A percentile compares a stretch with the other conserved stretches of the same genome.
Evolutionary conservation across 2,888 invertebrate genomes (phyloP).

Genomic region (Drosophila falleni): DNA sequence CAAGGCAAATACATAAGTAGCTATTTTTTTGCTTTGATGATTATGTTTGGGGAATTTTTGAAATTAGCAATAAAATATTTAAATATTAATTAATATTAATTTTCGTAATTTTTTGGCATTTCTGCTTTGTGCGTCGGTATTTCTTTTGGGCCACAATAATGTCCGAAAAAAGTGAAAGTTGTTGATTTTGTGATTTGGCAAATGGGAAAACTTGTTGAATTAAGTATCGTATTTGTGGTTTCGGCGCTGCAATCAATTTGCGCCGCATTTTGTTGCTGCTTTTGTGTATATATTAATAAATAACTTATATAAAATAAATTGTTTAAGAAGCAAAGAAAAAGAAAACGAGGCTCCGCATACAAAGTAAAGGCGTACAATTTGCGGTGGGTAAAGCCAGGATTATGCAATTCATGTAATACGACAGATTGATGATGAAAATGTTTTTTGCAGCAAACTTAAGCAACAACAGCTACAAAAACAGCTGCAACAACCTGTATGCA

Average conservation of each 20-base stretch:
- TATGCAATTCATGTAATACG: slow-evolving; percentile 42
- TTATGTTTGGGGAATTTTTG: slow-evolving; percentile 14
- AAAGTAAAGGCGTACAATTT: slow-evolving; percentile 35
- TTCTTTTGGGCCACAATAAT: slow-evolving; percentile 5
- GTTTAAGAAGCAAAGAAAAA: slow-evolving; percentile 51
- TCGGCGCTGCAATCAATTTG: slow-evolving; percentile 58
- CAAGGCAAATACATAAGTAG: slow-evolving; percentile 35
- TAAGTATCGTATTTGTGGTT: slow-evolving; percentile 44
- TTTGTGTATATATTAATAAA: slow-evolving; percentile 35
- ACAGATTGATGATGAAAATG: slow-evolving; percentile 40
- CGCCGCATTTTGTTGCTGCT: slow-evolving; percentile 30
- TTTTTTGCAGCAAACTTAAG: slow-evolving; percentile 19
- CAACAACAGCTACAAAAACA: not conserved
- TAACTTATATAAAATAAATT: slow-evolving; percentile 62
- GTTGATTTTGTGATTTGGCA: slow-evolving; percentile 57
- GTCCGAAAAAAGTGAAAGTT: slow-evolving; percentile 61
- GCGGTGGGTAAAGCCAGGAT: slow-evolving; percentile 37
- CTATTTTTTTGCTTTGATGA: not conserved
- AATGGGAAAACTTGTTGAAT: slow-evolving; percentile 54
- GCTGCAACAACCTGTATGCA: slow-evolving; percentile 15
- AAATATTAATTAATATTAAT: slow-evolving; percentile 69
- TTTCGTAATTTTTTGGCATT: slow-evolving; percentile 44
- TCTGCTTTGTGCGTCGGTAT: slow-evolving; percentile 39
- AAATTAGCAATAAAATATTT: slow-evolving; percentile 48
- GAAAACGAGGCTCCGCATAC: slow-evolving; percentile 47